phyloP scores from a whole-genome alignment of 2,888 invertebrate genomes.

The Serrognathus titanus region DNA sequence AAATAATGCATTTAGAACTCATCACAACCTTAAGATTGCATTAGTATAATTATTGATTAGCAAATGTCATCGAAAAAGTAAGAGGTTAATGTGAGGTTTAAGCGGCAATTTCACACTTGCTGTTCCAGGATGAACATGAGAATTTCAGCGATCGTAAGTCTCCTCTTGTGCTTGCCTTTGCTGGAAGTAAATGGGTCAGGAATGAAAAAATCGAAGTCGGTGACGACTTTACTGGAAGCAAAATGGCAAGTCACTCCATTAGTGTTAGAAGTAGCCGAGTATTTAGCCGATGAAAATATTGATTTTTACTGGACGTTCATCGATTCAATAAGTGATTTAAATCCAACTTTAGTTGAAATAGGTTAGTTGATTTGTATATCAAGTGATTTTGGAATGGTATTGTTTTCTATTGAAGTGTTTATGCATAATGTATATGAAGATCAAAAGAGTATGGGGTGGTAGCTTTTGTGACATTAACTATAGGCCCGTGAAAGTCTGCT shows the following conservation, averaged over 20 bases:
- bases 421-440: no score
- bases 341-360: constrained; percentile 58
- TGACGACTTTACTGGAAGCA: constrained; percentile 84
- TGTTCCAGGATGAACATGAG: constrained; percentile 10
- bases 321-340: constrained; percentile 62
- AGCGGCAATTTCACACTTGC: background rate
- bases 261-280: constrained; percentile 86
- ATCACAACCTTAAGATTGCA: background rate
- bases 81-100: no score
- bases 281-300: constrained; percentile 74
- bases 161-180: constrained; percentile 18
- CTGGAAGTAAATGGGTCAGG: constrained; percentile 27
- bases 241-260: constrained; percentile 94
- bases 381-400: background rate
- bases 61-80: no score
- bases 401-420: no score
- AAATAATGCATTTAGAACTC: background rate
- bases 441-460: no score
- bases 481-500: no score
- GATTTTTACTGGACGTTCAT: constrained; percentile 82
- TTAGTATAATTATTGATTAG: background rate
- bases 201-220: constrained; percentile 67
- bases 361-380: constrained; percentile 49
- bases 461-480: no score
- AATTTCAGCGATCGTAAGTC: constrained; percentile 9